Evolutionary conservation across 2,797 vertebrate genomes (phyloP), one percentile per base, ranked within the genome.

Genomic region (Sternarchorhynchus goeldii): DNA sequence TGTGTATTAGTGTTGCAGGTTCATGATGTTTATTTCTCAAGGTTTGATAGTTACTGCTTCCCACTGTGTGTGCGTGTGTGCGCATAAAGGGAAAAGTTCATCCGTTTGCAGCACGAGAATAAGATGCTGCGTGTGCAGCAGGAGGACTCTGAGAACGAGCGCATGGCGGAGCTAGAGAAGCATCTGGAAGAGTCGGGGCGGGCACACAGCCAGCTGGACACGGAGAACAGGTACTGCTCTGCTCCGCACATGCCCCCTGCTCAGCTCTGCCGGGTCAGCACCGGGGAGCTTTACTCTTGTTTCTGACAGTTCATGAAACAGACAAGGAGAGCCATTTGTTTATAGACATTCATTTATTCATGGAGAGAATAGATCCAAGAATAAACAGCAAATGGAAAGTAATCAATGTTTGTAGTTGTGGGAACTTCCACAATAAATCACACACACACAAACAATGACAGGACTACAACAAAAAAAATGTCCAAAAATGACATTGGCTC

Each of bases 81-180:
- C 73, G 21, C 21, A 16, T 65, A 25, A 39, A 99, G 97, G 85
- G 96, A 99, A 73, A 96, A 95, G 91, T 97, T 99, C 87, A 98
- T 99, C 87, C 90, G 90, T 60, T 91, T 99, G 83, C 96, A 98
- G 85, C 97, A 98, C 81, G 97, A 99, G 89, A 99, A 99, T 86
- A 99, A 97, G 91, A 98, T 99, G 96, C 92, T 99, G 50, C 92
- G 93, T 0, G 90, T 99, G 75, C 94, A 98, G 83, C 96, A 96
- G 90, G 96, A 98, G 73, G 96, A 96, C 2, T 94, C 84, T 0
- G 96, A 97, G 90, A 95, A 93, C 0, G 93, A 96, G 64, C 95
- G 92, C 66, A 96, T 99, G 2, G 79, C 84, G 0, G 88, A 93
- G 3, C 94, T 99, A 58, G 95, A 97, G 90, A 87, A 87, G 0